Conservation (phyloP, 2,797 vertebrate genomes). For the Protonibea diacanthus region DNA sequence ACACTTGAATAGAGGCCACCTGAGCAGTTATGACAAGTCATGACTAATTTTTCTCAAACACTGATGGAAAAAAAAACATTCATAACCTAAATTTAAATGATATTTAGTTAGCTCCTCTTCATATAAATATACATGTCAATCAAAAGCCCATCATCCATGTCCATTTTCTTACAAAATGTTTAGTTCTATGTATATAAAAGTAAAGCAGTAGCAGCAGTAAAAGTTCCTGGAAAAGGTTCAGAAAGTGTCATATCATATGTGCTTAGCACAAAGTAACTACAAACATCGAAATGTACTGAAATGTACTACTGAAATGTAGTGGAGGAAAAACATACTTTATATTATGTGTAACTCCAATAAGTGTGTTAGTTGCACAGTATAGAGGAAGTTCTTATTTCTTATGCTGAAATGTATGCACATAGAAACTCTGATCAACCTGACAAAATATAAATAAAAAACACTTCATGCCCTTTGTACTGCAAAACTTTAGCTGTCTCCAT, state of each 20-base stretch:
- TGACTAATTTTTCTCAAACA: too few species aligned
- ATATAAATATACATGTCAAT: background rate
- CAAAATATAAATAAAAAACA: background rate
- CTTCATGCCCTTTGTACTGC: background rate
- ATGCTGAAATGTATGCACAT: background rate
- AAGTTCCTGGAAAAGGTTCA: background rate
- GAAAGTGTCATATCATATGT: background rate
- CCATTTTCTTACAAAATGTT: too few species aligned
- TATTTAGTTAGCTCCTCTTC: background rate
- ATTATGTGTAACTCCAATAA: background rate
- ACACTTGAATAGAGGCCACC: background rate
- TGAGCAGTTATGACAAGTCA: too few species aligned
- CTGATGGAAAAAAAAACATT: too few species aligned
- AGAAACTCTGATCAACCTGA: background rate
- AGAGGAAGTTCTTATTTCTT: background rate
- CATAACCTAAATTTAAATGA: too few species aligned
- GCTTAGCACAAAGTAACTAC: too few species aligned
- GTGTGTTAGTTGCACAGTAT: background rate
- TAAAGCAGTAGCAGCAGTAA: background rate
- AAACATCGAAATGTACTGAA: too few species aligned
- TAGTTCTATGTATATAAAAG: background rate
- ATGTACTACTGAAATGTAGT: too few species aligned
- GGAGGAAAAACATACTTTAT: too few species aligned
- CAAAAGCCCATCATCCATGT: background rate
- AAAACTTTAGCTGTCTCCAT: background rate